These are phyloP conservation scores for Lineus longissimus DNA, from an alignment of 1,140 invertebrate genomes.

Conservation along the genomic window DNA sequence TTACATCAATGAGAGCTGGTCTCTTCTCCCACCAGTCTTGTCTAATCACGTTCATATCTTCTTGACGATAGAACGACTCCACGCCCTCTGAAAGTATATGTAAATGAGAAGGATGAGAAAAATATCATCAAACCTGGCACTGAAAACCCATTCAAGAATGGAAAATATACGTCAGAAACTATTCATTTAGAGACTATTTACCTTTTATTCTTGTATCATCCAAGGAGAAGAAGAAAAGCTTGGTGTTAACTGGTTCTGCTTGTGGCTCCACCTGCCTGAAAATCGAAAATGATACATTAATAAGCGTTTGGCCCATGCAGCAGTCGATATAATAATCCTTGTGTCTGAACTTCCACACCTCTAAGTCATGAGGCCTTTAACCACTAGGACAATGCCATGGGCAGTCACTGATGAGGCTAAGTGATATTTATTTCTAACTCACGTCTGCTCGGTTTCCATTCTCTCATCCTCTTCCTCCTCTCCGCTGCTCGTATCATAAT, in stretches of 20 bases:
- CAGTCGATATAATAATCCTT: too few relatives aligned
- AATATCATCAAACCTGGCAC: too few relatives aligned
- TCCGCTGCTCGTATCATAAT: neutral
- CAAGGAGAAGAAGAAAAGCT: conserved; percentile 1
- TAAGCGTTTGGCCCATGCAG: too few relatives aligned
- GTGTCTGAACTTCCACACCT: too few relatives aligned
- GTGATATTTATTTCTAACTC: neutral
- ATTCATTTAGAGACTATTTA: too few relatives aligned
- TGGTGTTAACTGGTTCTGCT: neutral
- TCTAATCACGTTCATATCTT: neutral
- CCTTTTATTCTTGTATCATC: neutral
- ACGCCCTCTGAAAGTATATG: conserved; percentile 4
- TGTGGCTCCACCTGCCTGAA: too few relatives aligned
- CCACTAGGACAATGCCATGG: too few relatives aligned
- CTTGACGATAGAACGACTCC: neutral
- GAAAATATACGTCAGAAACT: too few relatives aligned
- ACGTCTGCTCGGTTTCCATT: neutral
- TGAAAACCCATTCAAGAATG: too few relatives aligned
- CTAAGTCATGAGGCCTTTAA: too few relatives aligned
- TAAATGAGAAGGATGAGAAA: neutral
- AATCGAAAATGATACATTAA: too few relatives aligned
- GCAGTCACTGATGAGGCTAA: too few relatives aligned
- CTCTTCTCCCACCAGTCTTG: conserved; percentile 8
- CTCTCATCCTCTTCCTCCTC: neutral
- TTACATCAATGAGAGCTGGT: conserved; percentile 9